These are phyloP conservation scores for Phodopus roborovskii DNA, from an alignment of 2,113 vertebrate genomes.

Conservation along the genomic window DNA sequence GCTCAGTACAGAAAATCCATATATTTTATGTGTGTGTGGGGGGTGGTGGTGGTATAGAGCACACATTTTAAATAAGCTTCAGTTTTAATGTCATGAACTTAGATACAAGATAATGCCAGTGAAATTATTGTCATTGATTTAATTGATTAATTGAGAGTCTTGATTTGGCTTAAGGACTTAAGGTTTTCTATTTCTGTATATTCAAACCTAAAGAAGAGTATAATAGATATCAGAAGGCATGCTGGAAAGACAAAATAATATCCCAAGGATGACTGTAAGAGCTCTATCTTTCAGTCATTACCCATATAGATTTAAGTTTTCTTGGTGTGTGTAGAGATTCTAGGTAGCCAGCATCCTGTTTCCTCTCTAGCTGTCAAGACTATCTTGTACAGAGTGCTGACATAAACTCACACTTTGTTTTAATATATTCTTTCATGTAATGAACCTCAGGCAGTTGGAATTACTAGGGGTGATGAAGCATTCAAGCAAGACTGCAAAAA, in stretches of 20 bases:
- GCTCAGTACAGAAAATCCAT: background rate
- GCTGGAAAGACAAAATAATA: background rate
- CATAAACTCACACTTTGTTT: background rate
- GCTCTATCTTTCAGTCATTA: background rate
- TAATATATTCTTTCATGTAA: background rate
- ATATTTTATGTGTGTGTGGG: background rate
- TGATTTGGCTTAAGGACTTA: background rate
- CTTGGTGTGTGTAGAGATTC: background rate
- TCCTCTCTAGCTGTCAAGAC: background rate
- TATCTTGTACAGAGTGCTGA: background rate
- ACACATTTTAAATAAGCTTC: background rate
- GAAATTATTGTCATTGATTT: background rate
- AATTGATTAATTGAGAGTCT: background rate
- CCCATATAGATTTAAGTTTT: background rate
- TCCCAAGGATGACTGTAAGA: background rate
- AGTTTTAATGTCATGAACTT: background rate
- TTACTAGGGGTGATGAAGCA: background rate
- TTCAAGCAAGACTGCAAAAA: background rate
- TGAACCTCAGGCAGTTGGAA: background rate
- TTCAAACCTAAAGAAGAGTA: background rate
- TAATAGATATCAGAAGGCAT: background rate
- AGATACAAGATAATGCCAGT: background rate
- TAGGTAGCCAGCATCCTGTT: background rate
- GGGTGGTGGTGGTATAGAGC: background rate
- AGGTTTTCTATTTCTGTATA: background rate